phyloP scores from a whole-genome alignment of 2,797 vertebrate genomes.

The Anableps anableps region DNA sequence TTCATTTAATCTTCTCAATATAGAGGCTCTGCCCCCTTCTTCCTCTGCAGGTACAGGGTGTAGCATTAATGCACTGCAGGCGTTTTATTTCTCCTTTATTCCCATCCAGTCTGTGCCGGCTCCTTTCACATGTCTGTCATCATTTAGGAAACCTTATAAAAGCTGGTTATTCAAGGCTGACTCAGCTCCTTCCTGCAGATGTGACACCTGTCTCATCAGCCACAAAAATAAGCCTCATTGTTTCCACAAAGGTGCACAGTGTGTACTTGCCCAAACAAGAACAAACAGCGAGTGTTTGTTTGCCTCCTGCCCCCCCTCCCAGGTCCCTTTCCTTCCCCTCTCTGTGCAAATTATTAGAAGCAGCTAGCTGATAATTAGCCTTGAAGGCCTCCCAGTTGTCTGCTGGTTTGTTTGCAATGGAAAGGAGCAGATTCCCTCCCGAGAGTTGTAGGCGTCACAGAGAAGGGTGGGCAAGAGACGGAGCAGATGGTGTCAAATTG shows the following conservation, averaged over 20 bases:
- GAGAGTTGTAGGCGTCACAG: slow-evolving; percentile 46
- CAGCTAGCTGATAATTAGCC: slow-evolving; percentile 67
- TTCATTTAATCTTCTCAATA: slow-evolving; percentile 19
- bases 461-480: slow-evolving; percentile 36
- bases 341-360: slow-evolving; percentile 47
- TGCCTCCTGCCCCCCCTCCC: not conserved
- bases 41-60: slow-evolving; percentile 7
- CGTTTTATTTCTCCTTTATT: slow-evolving; percentile 30
- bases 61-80: slow-evolving; percentile 21
- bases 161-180: slow-evolving; percentile 68
- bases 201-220: slow-evolving; percentile 76
- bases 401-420: slow-evolving; percentile 67
- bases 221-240: slow-evolving; percentile 66
- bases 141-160: slow-evolving; percentile 50
- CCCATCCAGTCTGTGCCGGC: slow-evolving; percentile 30
- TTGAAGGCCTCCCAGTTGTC: slow-evolving; percentile 58
- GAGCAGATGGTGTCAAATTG: slow-evolving; percentile 51
- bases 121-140: slow-evolving; percentile 46
- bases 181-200: slow-evolving; percentile 70
- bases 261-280: slow-evolving; percentile 46
- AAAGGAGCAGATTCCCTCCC: slow-evolving; percentile 45
- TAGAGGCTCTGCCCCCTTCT: slow-evolving; percentile 9
- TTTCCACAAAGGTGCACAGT: slow-evolving; percentile 62
- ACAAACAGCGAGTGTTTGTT: slow-evolving; percentile 38
- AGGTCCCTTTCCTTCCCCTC: slow-evolving; percentile 12